Percentiles rank a stretch among this genome's conserved stretches.
These are phyloP conservation scores for Crotophaga sulcirostris DNA, from an alignment of 2,113 vertebrate species.

Conservation along the genomic window DNA sequence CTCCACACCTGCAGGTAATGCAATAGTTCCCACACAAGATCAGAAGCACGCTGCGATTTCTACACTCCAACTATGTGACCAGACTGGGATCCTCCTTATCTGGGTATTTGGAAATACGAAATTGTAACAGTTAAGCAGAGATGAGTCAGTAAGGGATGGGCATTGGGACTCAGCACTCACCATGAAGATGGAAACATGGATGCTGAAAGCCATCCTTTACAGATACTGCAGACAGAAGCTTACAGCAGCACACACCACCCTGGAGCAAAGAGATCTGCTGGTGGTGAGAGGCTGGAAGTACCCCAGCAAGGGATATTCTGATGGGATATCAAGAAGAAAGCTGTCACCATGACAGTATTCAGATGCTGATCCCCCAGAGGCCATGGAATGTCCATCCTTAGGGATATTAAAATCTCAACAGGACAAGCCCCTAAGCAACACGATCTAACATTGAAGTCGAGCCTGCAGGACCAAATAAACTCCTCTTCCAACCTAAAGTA, in stretches of 20 bases:
- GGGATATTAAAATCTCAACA: background rate
- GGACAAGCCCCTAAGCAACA: background rate
- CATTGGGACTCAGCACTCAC: background rate
- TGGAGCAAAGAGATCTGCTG: background rate
- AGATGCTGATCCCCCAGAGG: background rate
- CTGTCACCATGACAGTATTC: background rate
- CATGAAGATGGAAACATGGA: background rate
- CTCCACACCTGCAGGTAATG: background rate
- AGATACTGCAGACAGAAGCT: background rate
- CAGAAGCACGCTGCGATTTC: background rate
- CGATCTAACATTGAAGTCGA: accelerated
- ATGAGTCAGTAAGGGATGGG: background rate
- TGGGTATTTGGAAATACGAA: background rate
- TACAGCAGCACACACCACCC: accelerated
- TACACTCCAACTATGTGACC: background rate
- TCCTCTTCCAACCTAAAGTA: background rate
- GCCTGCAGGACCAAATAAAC: background rate
- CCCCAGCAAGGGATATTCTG: background rate
- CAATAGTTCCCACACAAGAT: background rate
- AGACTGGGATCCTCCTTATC: background rate
- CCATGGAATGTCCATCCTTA: background rate
- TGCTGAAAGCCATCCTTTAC: background rate
- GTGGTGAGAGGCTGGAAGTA: background rate
- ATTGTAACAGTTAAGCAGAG: background rate
- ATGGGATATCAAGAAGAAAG: background rate